Percentiles rank a stretch among this genome's conserved stretches.
phyloP scores from a whole-genome alignment of 2,113 vertebrate genomes.

The Gorsachius goisagi region DNA sequence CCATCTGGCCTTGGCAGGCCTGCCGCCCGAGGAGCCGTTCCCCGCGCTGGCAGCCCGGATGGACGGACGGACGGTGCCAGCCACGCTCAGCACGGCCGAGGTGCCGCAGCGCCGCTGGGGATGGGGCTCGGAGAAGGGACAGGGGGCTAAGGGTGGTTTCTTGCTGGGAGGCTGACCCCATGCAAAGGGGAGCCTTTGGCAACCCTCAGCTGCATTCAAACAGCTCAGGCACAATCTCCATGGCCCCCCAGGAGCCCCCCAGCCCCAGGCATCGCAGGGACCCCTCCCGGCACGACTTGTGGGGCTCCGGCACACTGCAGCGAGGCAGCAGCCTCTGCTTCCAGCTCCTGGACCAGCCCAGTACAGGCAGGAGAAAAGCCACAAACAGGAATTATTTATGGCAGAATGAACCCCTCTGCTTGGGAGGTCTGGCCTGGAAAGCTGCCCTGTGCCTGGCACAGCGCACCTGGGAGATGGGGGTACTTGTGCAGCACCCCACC shows the following conservation, averaged over 20 bases:
- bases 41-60: neutral
- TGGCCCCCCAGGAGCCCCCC: neutral
- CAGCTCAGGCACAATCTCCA: neutral
- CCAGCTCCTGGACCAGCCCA: neutral
- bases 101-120: neutral
- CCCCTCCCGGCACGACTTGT: accelerated
- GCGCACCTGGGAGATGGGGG: neutral
- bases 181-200: accelerated
- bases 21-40: conserved; percentile 29
- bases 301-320: accelerated
- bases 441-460: neutral
- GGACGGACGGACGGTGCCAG: neutral
- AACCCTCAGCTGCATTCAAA: accelerated
- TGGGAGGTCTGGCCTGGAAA: neutral
- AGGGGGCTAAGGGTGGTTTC: neutral
- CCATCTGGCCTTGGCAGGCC: conserved; percentile 85
- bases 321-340: neutral
- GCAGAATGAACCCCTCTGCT: neutral
- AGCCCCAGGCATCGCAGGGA: neutral
- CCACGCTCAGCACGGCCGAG: neutral
- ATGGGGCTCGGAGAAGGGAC: neutral
- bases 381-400: neutral
- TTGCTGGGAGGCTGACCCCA: accelerated
- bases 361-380: neutral
- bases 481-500: accelerated